Evolutionary conservation across 1,140 invertebrate genomes (phyloP).

Genomic region (Drosophila leontia): DNA sequence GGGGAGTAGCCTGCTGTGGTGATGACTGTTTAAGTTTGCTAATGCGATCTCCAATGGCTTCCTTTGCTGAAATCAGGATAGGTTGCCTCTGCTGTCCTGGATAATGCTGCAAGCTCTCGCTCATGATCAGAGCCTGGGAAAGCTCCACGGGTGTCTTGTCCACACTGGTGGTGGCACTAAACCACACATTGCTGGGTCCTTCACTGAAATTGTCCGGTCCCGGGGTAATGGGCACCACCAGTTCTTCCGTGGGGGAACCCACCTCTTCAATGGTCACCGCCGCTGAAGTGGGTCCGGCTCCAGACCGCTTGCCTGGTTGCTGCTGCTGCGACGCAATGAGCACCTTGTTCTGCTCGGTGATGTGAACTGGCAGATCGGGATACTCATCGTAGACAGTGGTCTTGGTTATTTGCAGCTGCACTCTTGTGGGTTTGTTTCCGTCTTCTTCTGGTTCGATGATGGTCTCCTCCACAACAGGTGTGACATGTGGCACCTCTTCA

Average conservation of each 20-base stretch:
- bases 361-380: slow-evolving; percentile 70
- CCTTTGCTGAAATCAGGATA: slow-evolving; percentile 62
- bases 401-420: slow-evolving; percentile 79
- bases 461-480: slow-evolving; percentile 30
- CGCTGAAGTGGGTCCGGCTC: slow-evolving; percentile 68
- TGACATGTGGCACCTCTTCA: slow-evolving; percentile 55
- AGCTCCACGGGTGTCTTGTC: slow-evolving; percentile 51
- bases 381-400: slow-evolving; percentile 79
- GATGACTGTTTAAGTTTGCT: slow-evolving; percentile 62
- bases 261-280: slow-evolving; percentile 86
- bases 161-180: slow-evolving; percentile 48
- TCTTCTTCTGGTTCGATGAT: slow-evolving; percentile 27
- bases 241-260: slow-evolving; percentile 80
- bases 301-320: slow-evolving; percentile 33
- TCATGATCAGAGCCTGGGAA: slow-evolving; percentile 66
- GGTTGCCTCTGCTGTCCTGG: slow-evolving; percentile 50
- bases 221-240: slow-evolving; percentile 85
- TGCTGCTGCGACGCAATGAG: slow-evolving; percentile 74
- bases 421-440: slow-evolving; percentile 50
- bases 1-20: slow-evolving; percentile 59
- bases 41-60: slow-evolving; percentile 75
- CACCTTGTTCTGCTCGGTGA: slow-evolving; percentile 78
- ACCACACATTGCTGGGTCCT: slow-evolving; percentile 57
- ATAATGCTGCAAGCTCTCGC: slow-evolving; percentile 71
- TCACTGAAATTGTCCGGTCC: slow-evolving; percentile 66